Conservation (phyloP, 2,113 vertebrate species). For the Bujurquina vittata region DNA sequence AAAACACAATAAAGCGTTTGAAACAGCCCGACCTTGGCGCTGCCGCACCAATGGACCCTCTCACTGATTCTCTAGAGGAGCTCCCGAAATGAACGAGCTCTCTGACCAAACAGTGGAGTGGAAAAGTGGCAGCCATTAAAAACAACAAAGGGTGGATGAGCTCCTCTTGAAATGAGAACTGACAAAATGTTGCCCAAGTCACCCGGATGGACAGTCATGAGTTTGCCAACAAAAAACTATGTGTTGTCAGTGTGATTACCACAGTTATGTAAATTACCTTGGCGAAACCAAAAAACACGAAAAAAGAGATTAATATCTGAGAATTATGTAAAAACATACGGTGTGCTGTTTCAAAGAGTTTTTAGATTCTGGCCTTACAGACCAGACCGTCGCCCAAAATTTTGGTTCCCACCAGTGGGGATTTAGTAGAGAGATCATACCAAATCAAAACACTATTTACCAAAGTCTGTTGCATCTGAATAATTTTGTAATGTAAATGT, state of each 20-base stretch:
- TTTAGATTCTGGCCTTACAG: constrained; percentile 83
- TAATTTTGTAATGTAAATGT: constrained; percentile 88
- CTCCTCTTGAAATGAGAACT: constrained; percentile 78
- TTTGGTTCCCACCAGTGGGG: constrained; percentile 82
- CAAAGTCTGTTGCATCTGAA: constrained; percentile 96
- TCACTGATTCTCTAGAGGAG: constrained; percentile 93
- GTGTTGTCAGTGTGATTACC: constrained; percentile 84
- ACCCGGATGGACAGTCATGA: constrained; percentile 75
- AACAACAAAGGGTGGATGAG: constrained; percentile 46
- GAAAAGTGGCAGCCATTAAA: constrained; percentile 54
- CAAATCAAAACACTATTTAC: constrained; percentile 89
- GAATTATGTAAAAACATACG: constrained; percentile 66
- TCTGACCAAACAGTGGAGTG: constrained; percentile 14
- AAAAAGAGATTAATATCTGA: constrained; percentile 70
- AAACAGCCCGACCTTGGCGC: constrained; percentile 92
- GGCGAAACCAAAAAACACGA: constrained; percentile 83
- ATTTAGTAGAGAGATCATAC: constrained; percentile 85
- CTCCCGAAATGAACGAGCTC: constrained; percentile 82
- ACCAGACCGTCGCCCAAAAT: constrained; percentile 73
- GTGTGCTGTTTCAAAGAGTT: constrained; percentile 84
- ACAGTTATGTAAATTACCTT: constrained; percentile 87
- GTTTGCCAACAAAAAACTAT: constrained; percentile 77
- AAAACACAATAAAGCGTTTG: constrained; percentile 99
- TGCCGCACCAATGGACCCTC: constrained; percentile 87
- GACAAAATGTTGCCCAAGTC: constrained; percentile 73